Base-by-base conservation (phyloP, 2,113 vertebrate genomes). In the Trichomycterus rosablanca region DNA sequence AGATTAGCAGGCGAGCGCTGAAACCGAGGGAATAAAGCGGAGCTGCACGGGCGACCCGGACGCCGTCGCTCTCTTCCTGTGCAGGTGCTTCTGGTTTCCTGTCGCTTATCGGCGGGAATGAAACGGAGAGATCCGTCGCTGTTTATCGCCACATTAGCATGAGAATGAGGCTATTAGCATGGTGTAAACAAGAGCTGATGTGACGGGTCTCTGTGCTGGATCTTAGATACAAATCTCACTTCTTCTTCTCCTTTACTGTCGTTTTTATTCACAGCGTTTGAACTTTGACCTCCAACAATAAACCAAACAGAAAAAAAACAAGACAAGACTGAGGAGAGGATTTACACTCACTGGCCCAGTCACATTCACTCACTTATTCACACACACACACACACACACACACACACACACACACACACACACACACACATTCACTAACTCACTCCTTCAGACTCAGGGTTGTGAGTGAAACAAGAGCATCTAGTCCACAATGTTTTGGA, bases 41-140 rank as follows among this genome's bases (percentile, higher is more conserved):
- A 1, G 26, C 2, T 23, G n/a, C n/a, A n/a, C n/a, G n/a, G 34
- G 37, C 7, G 20, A 40, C 39, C 11, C 45, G 53, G 49, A 69
- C 63, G 53, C 67, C 53, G 20, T 63, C 10, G 34, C 37, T 52
- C 16, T 15, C n/a, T 30, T 49, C 9, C 9, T 52, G 51, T 43
- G 58, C 66, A 62, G 66, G 66, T 68, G 66, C 62, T 28, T 34
- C 2, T 51, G n/a, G 43, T 35, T 45, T 54, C 39, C 46, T 56
- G 50, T 55, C 44, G 26, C 62, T 32, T 32, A 49, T 20, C 14
- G 19, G 35, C 23, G 16, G 5, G 11, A 30, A 12, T 7, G 34
- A 62, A 20, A 28, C 24, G 4, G 19, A 51, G 46, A 42, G 18
- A 5, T 9, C 30, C 34, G 49, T 20, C 4, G 30, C 15, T 23